Percentiles rank a stretch among this genome's conserved stretches.
Evolutionary conservation across 53 echinoderm and acorn worm genomes (phyloP).

Genomic region (Actinopyga echinites): DNA sequence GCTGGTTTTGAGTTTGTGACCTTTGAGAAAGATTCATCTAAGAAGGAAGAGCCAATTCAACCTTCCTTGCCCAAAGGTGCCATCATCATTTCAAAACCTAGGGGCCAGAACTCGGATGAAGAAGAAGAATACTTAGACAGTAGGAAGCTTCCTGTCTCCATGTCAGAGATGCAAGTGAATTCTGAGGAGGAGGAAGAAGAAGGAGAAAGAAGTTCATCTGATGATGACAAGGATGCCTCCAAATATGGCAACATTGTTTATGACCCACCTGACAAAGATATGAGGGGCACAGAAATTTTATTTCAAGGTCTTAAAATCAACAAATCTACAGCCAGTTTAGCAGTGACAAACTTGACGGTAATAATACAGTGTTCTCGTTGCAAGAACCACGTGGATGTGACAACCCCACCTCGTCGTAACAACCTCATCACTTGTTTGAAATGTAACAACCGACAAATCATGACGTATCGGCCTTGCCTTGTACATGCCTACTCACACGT

Average conservation of each 20-base stretch:
- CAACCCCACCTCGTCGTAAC: slow-evolving; percentile 57
- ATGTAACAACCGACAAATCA: slow-evolving; percentile 75
- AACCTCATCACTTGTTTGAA: slow-evolving; percentile 67
- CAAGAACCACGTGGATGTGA: slow-evolving; percentile 64
- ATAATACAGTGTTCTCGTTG: slow-evolving; percentile 83
- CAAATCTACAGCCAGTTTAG: slow-evolving; percentile 64
- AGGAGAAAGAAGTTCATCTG: slow-evolving; percentile 2
- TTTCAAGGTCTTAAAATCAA: slow-evolving; percentile 66
- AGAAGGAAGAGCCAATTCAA: background rate
- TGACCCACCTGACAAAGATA: slow-evolving; percentile 63
- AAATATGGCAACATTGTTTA: background rate
- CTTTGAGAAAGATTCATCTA: background rate
- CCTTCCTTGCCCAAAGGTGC: slow-evolving; percentile 21
- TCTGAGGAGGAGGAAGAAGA: slow-evolving; percentile 43
- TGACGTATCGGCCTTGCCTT: slow-evolving; percentile 76
- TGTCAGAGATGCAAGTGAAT: slow-evolving; percentile 25
- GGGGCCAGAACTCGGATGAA: background rate
- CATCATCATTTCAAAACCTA: slow-evolving; percentile 32
- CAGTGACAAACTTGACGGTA: slow-evolving; percentile 55
- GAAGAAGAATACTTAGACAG: background rate
- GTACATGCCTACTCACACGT: slow-evolving; percentile 72
- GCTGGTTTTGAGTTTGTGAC: slow-evolving; percentile 91
- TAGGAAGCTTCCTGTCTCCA: background rate
- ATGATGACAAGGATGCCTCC: background rate
- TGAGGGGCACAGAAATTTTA: slow-evolving; percentile 78